Percentiles rank a stretch among this genome's conserved stretches.
Conservation (phyloP, 1,140 invertebrate species). For the Megathymus violae region DNA sequence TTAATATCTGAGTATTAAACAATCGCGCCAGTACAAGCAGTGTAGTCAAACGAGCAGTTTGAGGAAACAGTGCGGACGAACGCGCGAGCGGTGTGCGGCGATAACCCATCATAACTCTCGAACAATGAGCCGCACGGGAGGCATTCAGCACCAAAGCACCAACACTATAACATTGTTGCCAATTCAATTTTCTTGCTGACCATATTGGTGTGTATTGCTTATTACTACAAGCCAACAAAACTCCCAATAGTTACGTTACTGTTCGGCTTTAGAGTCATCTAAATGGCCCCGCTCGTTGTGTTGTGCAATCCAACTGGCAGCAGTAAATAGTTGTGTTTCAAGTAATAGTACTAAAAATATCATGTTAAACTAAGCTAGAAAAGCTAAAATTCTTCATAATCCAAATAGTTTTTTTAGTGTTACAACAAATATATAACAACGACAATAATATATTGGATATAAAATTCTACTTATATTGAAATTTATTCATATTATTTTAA, state of each 20-base stretch:
- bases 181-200: slow-evolving; percentile 78
- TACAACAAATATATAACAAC: too few relatives aligned
- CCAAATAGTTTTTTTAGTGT: too few relatives aligned
- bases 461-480: too few relatives aligned
- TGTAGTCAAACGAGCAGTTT: slow-evolving; percentile 8
- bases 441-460: too few relatives aligned
- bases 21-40: background rate
- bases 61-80: slow-evolving; percentile 3
- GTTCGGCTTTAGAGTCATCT: slow-evolving; percentile 18
- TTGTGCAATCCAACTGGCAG: slow-evolving; percentile 11
- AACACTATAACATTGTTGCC: slow-evolving; percentile 48
- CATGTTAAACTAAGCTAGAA: too few relatives aligned
- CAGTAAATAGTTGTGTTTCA: slow-evolving; percentile 18
- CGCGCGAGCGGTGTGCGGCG: slow-evolving; percentile 37
- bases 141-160: slow-evolving; percentile 73
- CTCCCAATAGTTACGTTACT: slow-evolving; percentile 26
- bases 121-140: slow-evolving; percentile 69
- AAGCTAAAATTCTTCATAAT: too few relatives aligned
- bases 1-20: background rate
- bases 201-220: slow-evolving; percentile 56
- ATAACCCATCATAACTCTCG: slow-evolving; percentile 64
- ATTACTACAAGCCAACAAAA: slow-evolving; percentile 38
- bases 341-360: too few relatives aligned
- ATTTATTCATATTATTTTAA: too few relatives aligned
- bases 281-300: too few relatives aligned